Evolutionary conservation across 2,797 vertebrate genomes (phyloP), one percentile per base, ranked within the genome.

Genomic region (Schizopygopsis pylzovi): DNA sequence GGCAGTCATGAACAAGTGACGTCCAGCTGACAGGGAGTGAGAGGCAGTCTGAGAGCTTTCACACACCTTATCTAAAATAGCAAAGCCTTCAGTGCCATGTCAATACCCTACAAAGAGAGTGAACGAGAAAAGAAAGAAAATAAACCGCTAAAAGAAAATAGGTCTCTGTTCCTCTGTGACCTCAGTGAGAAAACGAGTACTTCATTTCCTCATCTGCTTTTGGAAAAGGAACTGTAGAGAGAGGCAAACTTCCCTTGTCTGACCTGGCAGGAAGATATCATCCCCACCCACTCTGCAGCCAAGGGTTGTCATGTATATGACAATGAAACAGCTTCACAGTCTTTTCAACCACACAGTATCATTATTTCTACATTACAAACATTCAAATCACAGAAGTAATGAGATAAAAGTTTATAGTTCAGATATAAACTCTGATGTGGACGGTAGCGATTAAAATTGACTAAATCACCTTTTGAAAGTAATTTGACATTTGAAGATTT

Each of bases 201-300:
- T 81, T 87, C 15, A 84, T 78, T 88, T 87, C 85, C 80, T 88
- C 71, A n/a, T 82, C 85, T 85, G 67, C 75, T 78, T 85, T 85
- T 81, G 83, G n/a, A 56, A 79, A 65, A 70, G 79, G 83, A 79
- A 86, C n/a, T 86, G 49, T 43, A n/a, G 76, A 77, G 73, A 84
- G 73, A 86, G 61, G 73, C 84, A 49, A 67, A 86, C 75, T 87
- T 90, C 87, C 81, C 54, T 54, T 79, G 52, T 49, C n/a, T 47
- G 41, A 75, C 43, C 63, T 75, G 43, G 39, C 75, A 67, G 47
- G 33, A 85, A 83, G 65, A 79, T 84, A 70, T 75, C 28, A 52
- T 83, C 61, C 63, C 54, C 41, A 76, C 45, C 37, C 25, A 18
- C n/a, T 81, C 61, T 41, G 41, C 65, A 59, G 56, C n/a, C 49